A percentile compares a stretch with the other conserved stretches of the same genome.
Evolutionary conservation across 2,113 vertebrate species (phyloP).

Genomic region (Cyphomyrus discorhynchus): DNA sequence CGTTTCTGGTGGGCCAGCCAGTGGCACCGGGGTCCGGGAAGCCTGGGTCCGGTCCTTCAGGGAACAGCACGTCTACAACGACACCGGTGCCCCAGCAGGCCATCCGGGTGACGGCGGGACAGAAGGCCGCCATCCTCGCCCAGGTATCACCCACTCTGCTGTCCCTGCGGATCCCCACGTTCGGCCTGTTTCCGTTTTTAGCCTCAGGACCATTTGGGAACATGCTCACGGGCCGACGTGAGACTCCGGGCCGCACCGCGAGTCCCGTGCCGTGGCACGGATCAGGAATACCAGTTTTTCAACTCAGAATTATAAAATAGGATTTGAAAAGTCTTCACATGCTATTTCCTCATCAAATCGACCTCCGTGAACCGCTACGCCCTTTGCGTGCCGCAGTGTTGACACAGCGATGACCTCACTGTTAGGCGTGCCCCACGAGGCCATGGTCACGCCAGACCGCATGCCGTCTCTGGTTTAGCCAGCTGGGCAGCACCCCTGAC

Average conservation of each 20-base stretch:
- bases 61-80: slow-evolving; percentile 68
- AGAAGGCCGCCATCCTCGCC: slow-evolving; percentile 86
- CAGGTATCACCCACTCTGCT: slow-evolving; percentile 64
- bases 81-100: slow-evolving; percentile 74
- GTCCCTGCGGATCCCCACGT: neutral
- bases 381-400: neutral
- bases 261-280: neutral
- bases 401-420: neutral
- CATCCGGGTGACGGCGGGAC: slow-evolving; percentile 86
- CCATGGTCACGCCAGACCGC: neutral
- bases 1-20: slow-evolving; percentile 92
- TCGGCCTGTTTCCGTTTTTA: neutral
- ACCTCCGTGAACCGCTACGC: neutral
- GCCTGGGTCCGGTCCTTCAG: slow-evolving; percentile 61
- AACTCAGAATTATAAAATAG: neutral
- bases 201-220: neutral
- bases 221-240: neutral
- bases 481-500: neutral
- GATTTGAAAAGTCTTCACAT: neutral
- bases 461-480: neutral
- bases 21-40: slow-evolving; percentile 77
- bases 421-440: neutral
- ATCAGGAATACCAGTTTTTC: neutral
- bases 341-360: neutral
- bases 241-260: neutral